These are phyloP conservation scores for Helicolenus hilgendorfi DNA, from an alignment of 2,797 vertebrate genomes.

Conservation along the genomic window DNA sequence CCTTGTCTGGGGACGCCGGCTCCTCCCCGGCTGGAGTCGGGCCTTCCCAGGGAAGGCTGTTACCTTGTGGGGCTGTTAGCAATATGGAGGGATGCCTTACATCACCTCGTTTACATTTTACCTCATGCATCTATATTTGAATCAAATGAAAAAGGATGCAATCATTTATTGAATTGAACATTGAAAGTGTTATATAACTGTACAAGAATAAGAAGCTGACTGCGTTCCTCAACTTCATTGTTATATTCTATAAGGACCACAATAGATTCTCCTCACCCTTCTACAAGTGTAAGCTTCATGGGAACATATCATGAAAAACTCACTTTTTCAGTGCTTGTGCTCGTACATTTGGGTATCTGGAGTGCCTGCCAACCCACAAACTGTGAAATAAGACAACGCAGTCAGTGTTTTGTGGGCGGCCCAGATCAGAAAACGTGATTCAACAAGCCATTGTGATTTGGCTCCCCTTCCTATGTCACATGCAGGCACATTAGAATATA, in stretches of 20 bases:
- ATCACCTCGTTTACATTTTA: slow-evolving; percentile 18
- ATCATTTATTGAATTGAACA: background rate
- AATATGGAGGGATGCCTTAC: background rate
- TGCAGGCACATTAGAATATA: too few relatives aligned
- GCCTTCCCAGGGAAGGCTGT: slow-evolving; percentile 55
- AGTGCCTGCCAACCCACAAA: too few relatives aligned
- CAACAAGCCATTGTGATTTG: too few relatives aligned
- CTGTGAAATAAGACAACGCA: too few relatives aligned
- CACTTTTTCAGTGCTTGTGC: too few relatives aligned
- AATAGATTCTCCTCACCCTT: background rate
- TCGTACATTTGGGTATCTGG: too few relatives aligned
- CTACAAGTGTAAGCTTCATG: background rate
- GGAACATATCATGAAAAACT: background rate
- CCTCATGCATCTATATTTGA: slow-evolving; percentile 16
- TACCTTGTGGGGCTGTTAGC: slow-evolving; percentile 40
- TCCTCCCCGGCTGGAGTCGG: slow-evolving; percentile 38
- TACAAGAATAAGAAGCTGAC: background rate
- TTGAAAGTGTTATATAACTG: background rate
- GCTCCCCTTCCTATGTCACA: too few relatives aligned
- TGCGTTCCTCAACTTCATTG: background rate
- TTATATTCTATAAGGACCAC: background rate
- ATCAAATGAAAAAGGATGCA: background rate
- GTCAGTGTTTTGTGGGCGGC: too few relatives aligned
- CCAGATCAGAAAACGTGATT: too few relatives aligned
- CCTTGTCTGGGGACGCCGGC: too few relatives aligned